These are phyloP conservation scores for Alosa alosa DNA, from an alignment of 2,113 vertebrate genomes.

Conservation along the genomic window DNA sequence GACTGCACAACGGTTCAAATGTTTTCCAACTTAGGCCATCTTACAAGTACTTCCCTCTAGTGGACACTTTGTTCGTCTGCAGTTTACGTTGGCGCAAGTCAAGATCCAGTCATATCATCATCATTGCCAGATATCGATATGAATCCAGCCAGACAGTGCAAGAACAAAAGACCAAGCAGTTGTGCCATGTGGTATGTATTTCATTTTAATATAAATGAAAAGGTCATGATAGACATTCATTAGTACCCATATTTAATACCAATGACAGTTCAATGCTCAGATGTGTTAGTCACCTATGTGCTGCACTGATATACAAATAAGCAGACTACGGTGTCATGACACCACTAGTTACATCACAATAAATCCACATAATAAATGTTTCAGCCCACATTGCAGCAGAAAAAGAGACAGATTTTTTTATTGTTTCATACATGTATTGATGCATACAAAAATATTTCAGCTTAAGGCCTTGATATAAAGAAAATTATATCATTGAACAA, in stretches of 20 bases:
- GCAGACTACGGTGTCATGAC: neutral
- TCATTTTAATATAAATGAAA: slow-evolving; percentile 5
- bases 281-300: neutral
- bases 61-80: neutral
- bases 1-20: no score
- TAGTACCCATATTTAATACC: neutral
- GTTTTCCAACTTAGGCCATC: no score
- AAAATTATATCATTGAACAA: neutral
- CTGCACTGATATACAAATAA: neutral
- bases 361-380: neutral
- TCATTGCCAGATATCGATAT: neutral
- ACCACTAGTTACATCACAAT: neutral
- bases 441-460: neutral
- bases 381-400: neutral
- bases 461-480: slow-evolving; percentile 10
- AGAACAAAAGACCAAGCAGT: neutral
- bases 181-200: neutral
- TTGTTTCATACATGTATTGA: neutral
- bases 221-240: neutral
- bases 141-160: neutral
- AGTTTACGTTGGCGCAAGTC: neutral
- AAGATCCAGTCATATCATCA: neutral
- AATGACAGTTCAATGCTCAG: neutral
- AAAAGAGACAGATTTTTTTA: neutral
- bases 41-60: neutral